Conservation (phyloP, 1,140 invertebrate species). For the Calephelis virginiensis region DNA sequence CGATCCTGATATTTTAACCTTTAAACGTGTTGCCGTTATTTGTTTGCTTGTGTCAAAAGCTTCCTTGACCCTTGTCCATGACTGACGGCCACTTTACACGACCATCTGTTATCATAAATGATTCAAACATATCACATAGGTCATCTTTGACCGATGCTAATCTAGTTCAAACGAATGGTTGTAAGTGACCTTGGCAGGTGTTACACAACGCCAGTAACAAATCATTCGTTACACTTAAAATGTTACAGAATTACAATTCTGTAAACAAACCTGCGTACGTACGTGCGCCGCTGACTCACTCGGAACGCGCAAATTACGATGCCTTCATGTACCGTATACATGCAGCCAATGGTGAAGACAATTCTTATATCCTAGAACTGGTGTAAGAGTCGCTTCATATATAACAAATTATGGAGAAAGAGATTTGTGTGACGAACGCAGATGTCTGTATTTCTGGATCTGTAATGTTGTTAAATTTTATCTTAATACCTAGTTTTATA, state of each 20-base stretch:
- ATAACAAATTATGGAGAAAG: no score
- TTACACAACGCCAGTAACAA: conserved; percentile 42
- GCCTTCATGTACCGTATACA: conserved; percentile 22
- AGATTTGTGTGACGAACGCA: no score
- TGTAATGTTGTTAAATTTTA: no score
- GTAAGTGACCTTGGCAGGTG: conserved; percentile 34
- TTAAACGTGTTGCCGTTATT: neutral
- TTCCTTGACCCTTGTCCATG: neutral
- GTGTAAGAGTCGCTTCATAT: no score
- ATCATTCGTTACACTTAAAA: conserved; percentile 43
- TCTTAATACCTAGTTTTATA: no score
- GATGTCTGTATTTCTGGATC: no score
- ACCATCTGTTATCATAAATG: neutral
- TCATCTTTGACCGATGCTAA: conserved; percentile 6
- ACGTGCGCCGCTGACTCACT: conserved; percentile 55
- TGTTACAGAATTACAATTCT: conserved; percentile 63
- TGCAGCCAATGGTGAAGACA: no score
- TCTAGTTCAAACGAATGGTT: conserved; percentile 16
- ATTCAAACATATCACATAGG: neutral
- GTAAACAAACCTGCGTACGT: conserved; percentile 67
- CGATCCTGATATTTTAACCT: no score
- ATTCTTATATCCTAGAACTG: no score
- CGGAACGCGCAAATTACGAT: conserved; percentile 41
- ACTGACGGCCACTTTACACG: neutral
- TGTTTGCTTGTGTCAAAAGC: neutral